These are phyloP conservation scores for Perdita meconis DNA, from an alignment of 2,888 invertebrate species.

Conservation along the genomic window DNA sequence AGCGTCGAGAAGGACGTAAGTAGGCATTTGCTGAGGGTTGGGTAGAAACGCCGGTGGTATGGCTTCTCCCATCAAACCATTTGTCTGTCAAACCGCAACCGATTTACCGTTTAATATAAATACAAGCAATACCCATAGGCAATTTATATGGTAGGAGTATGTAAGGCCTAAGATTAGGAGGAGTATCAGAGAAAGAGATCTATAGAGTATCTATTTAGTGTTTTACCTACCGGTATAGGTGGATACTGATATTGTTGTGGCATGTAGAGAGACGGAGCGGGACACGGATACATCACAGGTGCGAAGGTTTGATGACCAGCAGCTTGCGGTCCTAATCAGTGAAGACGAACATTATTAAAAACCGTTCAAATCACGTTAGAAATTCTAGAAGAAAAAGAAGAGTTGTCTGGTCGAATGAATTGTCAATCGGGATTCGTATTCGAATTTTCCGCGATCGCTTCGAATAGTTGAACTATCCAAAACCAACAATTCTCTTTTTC, in stretches of 20 bases:
- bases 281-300: constrained; percentile 83
- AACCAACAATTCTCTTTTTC: no score
- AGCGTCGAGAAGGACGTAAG: constrained; percentile 87
- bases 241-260: constrained; percentile 84
- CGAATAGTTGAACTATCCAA: no score
- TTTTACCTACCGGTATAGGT: constrained; percentile 82
- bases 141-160: constrained; percentile 56
- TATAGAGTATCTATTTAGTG: neutral
- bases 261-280: constrained; percentile 83
- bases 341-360: constrained; percentile 26
- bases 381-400: no score
- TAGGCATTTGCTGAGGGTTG: constrained; percentile 86
- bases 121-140: constrained; percentile 63
- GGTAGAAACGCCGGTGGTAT: constrained; percentile 85
- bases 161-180: constrained; percentile 49
- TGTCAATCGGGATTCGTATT: no score
- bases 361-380: neutral
- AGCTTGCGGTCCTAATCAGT: constrained; percentile 79
- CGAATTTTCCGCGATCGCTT: no score
- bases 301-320: constrained; percentile 82
- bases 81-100: constrained; percentile 84
- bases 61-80: constrained; percentile 84
- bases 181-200: constrained; percentile 43
- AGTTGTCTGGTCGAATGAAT: no score
- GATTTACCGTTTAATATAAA: constrained; percentile 74